Evolutionary conservation across 2,797 vertebrate species (phyloP).

Genomic region (Heterohyrax brucei): DNA sequence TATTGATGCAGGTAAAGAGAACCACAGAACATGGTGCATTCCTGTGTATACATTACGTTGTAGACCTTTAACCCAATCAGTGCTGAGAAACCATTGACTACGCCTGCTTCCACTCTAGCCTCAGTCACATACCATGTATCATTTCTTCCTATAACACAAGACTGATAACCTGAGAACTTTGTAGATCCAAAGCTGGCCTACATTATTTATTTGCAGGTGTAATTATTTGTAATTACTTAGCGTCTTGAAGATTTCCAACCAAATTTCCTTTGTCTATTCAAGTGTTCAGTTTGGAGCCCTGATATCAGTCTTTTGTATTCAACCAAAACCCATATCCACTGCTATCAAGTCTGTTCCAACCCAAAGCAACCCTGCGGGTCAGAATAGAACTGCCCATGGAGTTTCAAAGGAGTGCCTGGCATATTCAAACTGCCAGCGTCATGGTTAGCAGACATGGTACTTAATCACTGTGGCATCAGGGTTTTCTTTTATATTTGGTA

Average conservation of each 20-base stretch:
- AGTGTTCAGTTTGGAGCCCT: not conserved
- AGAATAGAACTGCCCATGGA: too few species aligned
- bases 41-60: not conserved
- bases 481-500: not conserved
- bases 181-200: not conserved
- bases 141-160: not conserved
- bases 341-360: too few species aligned
- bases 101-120: not conserved
- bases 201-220: not conserved
- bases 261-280: not conserved
- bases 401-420: too few species aligned
- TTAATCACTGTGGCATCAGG: too few species aligned
- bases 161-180: not conserved
- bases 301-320: not conserved
- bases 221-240: not conserved
- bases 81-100: not conserved
- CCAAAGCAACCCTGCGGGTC: too few species aligned
- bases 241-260: not conserved
- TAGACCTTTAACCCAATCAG: slow-evolving; percentile 2
- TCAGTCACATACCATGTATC: not conserved
- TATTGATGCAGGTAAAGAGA: not conserved
- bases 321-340: too few species aligned
- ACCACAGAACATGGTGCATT: not conserved
- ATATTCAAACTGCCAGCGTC: too few species aligned
- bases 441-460: too few species aligned